These are phyloP conservation scores for Melikaiella ostensackeni DNA, from an alignment of 2,888 invertebrate genomes.

Conservation along the genomic window DNA sequence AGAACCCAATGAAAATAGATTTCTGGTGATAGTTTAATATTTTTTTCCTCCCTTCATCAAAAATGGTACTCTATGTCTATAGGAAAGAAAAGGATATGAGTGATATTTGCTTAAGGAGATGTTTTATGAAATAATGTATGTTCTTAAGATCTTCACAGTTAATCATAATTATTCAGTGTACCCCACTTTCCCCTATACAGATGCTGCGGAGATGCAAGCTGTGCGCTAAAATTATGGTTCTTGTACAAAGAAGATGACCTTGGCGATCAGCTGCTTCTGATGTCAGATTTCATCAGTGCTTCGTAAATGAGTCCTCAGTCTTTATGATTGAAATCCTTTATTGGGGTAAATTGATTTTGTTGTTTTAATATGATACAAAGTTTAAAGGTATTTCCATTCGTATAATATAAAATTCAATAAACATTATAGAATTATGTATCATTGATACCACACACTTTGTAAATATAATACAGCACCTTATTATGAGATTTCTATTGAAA, in stretches of 20 bases:
- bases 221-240: constrained; percentile 12
- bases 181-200: neutral
- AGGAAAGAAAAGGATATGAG: too few relatives aligned
- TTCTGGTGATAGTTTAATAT: too few relatives aligned
- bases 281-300: constrained; percentile 20
- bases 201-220: constrained; percentile 35
- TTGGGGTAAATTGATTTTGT: neutral
- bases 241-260: constrained; percentile 31
- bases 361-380: neutral
- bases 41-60: too few relatives aligned
- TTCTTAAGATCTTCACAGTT: neutral
- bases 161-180: neutral
- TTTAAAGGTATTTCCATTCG: too few relatives aligned
- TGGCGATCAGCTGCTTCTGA: constrained; percentile 24
- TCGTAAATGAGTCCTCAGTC: neutral
- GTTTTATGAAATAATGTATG: neutral
- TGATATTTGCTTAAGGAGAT: neutral
- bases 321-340: neutral
- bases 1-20: too few relatives aligned
- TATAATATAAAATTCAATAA: neutral
- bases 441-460: neutral
- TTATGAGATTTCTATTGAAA: neutral
- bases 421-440: neutral
- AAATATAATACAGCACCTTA: neutral
- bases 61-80: too few relatives aligned